Evolutionary conservation across 37 sponge, comb jelly and placozoan species (phyloP), one percentile per base, ranked within the genome.

Genomic region (Cliona cf. orientalis): DNA sequence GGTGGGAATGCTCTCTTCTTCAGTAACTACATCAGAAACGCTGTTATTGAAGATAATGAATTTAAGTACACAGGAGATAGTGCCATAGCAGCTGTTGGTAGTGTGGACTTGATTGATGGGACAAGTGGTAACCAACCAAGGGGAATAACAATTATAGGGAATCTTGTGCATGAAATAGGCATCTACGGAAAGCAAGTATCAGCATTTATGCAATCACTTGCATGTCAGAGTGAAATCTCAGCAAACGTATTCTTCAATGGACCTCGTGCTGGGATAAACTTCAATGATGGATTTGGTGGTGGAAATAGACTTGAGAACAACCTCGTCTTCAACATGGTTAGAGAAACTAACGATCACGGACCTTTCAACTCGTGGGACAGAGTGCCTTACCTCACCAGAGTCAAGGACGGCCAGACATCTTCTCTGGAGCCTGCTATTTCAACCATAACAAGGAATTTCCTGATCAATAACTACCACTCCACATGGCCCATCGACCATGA

Each of bases 221-320:
- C 76, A 14, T 60, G 76, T 72, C 64, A 79, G 49, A 87, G 61
- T 17, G 65, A 66, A 38, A 4, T 87, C 42, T 21, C 19, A 39
- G 75, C 57, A 7, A 87, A 87, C 37, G 82, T 87, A 35, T 81
- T 78, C 81, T 87, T 79, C 82, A 87, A 87, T 69, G 88, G 88
- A 41, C 88, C 88, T 1, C 65, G 88, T 14, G 88, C 82, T 22
- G 89, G 89, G 2, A 76, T 88, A 49, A 88, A 88, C 43, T 82
- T 88, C 35, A 90, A 90, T 67, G 90, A 90, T 60, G 90, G 90
- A 5, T 84, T 90, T 74, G 90, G 90, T 34, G 90, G 90, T 41
- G 90, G 85, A 11, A 57, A 81, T 34, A 23, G 46, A 1, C 26
- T 89, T 58, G 23, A 19, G 33, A 29, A 58, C 22, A 87, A 87